Evolutionary conservation across 2,888 invertebrate species (phyloP), one percentile per base, ranked within the genome.

Genomic region (Drosophila greeni): DNA sequence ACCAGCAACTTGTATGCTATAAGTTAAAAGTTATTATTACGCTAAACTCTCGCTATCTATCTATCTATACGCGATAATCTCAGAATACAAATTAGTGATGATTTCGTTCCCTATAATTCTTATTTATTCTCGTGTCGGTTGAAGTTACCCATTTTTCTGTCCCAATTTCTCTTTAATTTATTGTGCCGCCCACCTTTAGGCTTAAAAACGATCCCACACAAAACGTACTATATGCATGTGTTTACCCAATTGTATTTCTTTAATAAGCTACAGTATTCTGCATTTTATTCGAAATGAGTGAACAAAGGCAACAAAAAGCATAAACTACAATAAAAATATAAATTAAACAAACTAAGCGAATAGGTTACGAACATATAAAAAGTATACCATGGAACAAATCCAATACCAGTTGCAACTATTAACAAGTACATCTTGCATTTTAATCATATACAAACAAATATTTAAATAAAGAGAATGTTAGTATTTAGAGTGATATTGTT

Each of bases 401-500:
- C 83, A 77, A 72, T 69, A 69, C 73, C 74, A 82, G 66, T 74
- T 84, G 72, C 76, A 74, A 79, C 77, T 77, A 81, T 83, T 75
- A 70, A 64, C 42, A 75, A 78, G 65, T 73, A 79, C 74, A 70
- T 84, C 70, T 71, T 71, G 79, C 84, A 80, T 80, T 80, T 80
- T 80, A 83, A 78, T 74, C 70, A 81, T 84, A 82, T 81, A 78
- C 76, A 79, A 75, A 61, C 12, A 37, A 72, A 82, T 82, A 82
- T 80, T 80, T 74, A 84, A 83, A 81, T 80, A 78, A 77, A 77
- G 64, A 71, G 51, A 77, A 74, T 82, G 84, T 84, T 84, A 80
- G 79, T 66, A 72, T 70, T 78, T 70, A 78, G 62, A 60, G 24
- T 5, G n/a, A 9, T 11, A 7, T 5, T 3, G 8, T 29, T 29